phyloP scores from a whole-genome alignment of 2,113 vertebrate species.

The Delphinus delphis region DNA sequence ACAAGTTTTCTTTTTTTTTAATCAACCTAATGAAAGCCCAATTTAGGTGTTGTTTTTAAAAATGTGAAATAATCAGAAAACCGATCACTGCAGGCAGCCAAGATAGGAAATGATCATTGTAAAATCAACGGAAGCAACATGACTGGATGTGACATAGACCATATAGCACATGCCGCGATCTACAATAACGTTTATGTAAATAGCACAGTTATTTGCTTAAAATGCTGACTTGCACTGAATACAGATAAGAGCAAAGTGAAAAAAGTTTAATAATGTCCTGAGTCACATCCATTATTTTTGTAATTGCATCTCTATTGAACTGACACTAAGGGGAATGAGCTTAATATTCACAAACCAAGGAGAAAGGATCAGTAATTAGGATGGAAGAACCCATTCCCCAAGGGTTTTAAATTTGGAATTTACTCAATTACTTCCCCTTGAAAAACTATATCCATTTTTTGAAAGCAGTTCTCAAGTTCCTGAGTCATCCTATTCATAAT shows the following conservation, averaged over 20 bases:
- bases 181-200: slow-evolving; percentile 35
- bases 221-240: slow-evolving; percentile 39
- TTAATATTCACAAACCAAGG: slow-evolving; percentile 51
- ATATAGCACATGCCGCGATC: not conserved
- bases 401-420: slow-evolving; percentile 72
- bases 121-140: not conserved
- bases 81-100: not conserved
- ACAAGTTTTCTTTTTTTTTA: not conserved
- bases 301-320: slow-evolving; percentile 61
- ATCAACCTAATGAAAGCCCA: not conserved
- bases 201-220: slow-evolving; percentile 43
- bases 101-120: not conserved
- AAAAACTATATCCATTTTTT: slow-evolving; percentile 76
- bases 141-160: not conserved
- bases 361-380: slow-evolving; percentile 70
- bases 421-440: slow-evolving; percentile 74
- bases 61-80: slow-evolving; percentile 21
- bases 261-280: slow-evolving; percentile 36
- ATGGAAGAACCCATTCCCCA: slow-evolving; percentile 62
- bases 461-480: slow-evolving; percentile 71
- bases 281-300: slow-evolving; percentile 57
- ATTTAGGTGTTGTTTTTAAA: not conserved
- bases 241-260: slow-evolving; percentile 7
- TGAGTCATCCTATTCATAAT: slow-evolving; percentile 74
- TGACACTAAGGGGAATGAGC: slow-evolving; percentile 55